Percentiles rank a stretch among this genome's conserved stretches.
phyloP scores from a whole-genome alignment of 2,113 vertebrate species.

The Cyanoramphus novaezelandiae region DNA sequence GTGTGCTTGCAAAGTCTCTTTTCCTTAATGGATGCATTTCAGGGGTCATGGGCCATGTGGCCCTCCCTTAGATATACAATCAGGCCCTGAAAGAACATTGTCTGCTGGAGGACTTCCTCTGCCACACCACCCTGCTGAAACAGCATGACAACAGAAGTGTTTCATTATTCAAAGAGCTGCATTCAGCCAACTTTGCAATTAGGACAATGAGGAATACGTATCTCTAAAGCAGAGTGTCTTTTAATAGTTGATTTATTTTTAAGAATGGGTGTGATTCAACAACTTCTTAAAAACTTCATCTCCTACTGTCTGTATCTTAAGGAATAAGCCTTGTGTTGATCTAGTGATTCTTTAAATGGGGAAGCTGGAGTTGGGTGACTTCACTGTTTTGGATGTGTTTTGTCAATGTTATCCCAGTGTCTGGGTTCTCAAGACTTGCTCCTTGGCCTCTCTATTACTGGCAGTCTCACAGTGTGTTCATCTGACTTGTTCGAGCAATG shows the following conservation, averaged over 20 bases:
- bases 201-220: constrained; percentile 1
- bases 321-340: neutral
- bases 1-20: neutral
- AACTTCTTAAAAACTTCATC: constrained; percentile 1
- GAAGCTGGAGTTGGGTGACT: neutral
- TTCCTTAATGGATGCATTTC: neutral
- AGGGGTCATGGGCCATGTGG: constrained; percentile 45
- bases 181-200: neutral
- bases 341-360: neutral
- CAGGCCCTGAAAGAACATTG: constrained; percentile 31
- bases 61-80: constrained; percentile 47
- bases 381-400: neutral
- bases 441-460: neutral
- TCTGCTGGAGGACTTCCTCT: constrained; percentile 51
- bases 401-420: neutral
- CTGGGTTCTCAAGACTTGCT: neutral
- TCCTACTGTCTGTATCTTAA: neutral
- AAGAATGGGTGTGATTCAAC: constrained; percentile 38
- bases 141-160: constrained; percentile 8
- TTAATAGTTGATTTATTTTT: constrained; percentile 38
- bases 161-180: neutral
- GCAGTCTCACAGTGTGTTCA: neutral
- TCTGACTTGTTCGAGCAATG: neutral
- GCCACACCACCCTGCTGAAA: constrained; percentile 48
- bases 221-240: neutral